Evolutionary conservation across 1,140 invertebrate genomes (phyloP).

Genomic region (Rhizoglyphus robini): DNA sequence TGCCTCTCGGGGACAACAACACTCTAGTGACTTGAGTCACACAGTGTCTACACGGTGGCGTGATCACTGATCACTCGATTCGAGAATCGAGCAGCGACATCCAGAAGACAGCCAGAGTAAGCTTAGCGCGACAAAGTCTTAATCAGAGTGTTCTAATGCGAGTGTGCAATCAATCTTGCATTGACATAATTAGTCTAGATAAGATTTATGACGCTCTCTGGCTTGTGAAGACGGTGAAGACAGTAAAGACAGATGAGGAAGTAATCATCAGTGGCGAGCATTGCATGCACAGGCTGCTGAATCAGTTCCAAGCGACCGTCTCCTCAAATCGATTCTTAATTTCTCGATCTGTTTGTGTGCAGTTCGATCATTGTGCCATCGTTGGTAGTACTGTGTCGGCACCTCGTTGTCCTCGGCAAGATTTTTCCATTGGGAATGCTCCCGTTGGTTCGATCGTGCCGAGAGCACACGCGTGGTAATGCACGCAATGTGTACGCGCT

Average conservation of each 20-base stretch:
- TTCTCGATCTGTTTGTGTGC: neutral
- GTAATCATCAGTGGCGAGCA: neutral
- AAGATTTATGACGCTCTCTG: constrained; percentile 3
- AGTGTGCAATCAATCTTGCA: constrained; percentile 6
- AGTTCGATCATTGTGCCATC: neutral
- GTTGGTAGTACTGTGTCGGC: neutral
- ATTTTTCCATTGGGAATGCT: neutral
- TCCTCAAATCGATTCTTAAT: constrained; percentile 7
- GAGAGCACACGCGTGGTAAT: neutral
- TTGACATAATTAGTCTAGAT: constrained; percentile 15
- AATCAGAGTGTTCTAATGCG: too few species aligned
- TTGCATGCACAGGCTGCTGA: neutral
- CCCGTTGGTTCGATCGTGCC: neutral
- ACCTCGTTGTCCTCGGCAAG: neutral
- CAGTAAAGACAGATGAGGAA: constrained; percentile 4
- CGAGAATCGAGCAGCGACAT: too few species aligned
- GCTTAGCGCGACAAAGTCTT: too few species aligned
- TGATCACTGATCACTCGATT: too few species aligned
- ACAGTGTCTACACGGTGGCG: too few species aligned
- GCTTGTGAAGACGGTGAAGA: neutral
- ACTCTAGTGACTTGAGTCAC: too few species aligned
- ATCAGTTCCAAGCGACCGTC: neutral
- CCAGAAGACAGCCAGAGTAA: too few species aligned
- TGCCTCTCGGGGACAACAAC: too few species aligned
- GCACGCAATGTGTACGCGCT: constrained; percentile 5